Base-by-base conservation (phyloP, 2,797 vertebrate species). In the Amblyraja radiata region DNA sequence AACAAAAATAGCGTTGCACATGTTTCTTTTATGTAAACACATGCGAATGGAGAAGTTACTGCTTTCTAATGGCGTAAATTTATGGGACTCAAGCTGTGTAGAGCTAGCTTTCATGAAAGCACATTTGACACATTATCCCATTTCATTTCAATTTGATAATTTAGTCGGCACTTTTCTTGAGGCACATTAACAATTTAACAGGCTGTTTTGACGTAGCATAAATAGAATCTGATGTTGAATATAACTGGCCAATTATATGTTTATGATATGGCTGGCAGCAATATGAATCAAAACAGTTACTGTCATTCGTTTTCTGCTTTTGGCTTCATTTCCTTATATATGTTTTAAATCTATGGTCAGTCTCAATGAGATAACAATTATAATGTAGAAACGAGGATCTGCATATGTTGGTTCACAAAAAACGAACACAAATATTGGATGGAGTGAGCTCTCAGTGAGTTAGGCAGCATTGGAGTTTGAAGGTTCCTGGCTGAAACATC, bases 141-240 rank as follows among this genome's bases (percentile, higher is more conserved):
- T 46, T 92, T 92, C 8, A 92, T 92, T 91, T 92, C 36, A 92
- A 76, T 76, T 92, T 92, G 90, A 92, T 28, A 32, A 54, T 74
- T 92, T 54, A 74, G 73, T 92, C 25, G 39, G 11, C 39, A 73
- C 11, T 92, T 92, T 92, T 58, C 90, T 74, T 54, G 25, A 76
- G 23, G 90, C 13, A 73, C 10, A 91, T 91, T 74, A 54, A 21
- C 71, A 76, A 74, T 92, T 54, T 92, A 54, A 71, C 71, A 74
- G 39, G 90, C 39, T 74, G 65, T 92, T 92, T 73, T 92, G 90
- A 74, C 71, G 25, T 54, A 76, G 68, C 36, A 14, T 36, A 46
- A n/a, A 54, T 92, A 74, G 39, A 92, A 76, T 28, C 21, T 92
- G 90, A 76, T 74, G 71, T 92, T n/a, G 90, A 92, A 76, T 90